Conservation (phyloP, 2,888 invertebrate genomes). For the Tolmerus cingulatus region DNA sequence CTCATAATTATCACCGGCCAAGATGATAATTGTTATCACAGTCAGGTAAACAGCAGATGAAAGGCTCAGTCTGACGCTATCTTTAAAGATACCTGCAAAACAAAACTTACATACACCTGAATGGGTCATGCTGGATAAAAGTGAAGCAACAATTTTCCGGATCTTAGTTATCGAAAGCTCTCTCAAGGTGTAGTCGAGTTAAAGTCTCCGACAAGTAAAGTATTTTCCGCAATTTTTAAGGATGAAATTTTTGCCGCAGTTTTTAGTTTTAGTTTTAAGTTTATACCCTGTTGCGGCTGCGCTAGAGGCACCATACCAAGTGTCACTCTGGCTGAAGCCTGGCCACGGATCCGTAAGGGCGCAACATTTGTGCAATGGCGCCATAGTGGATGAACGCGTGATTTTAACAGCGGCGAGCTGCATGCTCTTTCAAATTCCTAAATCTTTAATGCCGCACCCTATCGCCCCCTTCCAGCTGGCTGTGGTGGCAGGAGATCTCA, state of each 20-base stretch:
- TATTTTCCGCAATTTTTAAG: not conserved
- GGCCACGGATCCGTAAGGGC: conserved; percentile 41
- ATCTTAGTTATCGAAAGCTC: not conserved
- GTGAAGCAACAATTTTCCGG: not conserved
- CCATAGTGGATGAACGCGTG: conserved; percentile 52
- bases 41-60: not conserved
- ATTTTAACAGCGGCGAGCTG: conserved; percentile 54
- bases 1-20: not conserved
- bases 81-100: not conserved
- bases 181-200: not conserved
- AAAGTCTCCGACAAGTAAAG: not conserved
- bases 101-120: not conserved
- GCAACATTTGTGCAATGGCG: conserved; percentile 53
- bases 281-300: not conserved
- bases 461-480: conserved; percentile 40
- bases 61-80: not conserved
- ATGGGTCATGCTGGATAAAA: not conserved
- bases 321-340: conserved; percentile 50
- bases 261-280: not conserved
- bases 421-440: conserved; percentile 46
- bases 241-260: not conserved
- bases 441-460: not conserved
- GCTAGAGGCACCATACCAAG: conserved; percentile 51
- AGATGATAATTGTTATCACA: not conserved
- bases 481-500: conserved; percentile 50